A percentile compares a stretch with the other conserved stretches of the same genome.
phyloP scores from a whole-genome alignment of 2,888 invertebrate species.

The Phymatocera aterrima region DNA sequence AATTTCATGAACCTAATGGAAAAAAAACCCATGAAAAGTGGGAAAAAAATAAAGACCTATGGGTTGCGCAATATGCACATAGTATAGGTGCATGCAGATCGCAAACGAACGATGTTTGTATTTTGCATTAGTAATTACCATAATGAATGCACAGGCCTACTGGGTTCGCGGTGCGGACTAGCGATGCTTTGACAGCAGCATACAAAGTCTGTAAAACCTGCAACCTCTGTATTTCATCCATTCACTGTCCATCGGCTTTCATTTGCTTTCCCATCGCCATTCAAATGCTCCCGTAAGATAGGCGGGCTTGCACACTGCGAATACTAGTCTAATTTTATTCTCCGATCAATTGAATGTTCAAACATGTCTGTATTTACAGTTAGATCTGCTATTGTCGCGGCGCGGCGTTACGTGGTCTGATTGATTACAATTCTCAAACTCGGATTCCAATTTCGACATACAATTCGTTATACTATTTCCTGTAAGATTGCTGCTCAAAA shows the following conservation, averaged over 20 bases:
- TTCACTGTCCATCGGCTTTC: constrained; percentile 46
- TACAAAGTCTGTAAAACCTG: constrained; percentile 25
- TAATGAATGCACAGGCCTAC: constrained; percentile 59
- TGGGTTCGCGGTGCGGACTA: constrained; percentile 15
- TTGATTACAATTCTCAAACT: no score
- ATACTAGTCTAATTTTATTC: background rate
- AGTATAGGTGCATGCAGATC: background rate
- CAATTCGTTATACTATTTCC: no score
- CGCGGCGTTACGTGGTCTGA: no score
- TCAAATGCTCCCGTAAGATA: background rate
- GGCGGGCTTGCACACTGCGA: constrained; percentile 4
- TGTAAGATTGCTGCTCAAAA: no score
- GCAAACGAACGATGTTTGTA: constrained; percentile 33
- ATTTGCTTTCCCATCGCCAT: constrained; percentile 37
- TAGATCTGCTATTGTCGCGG: no score
- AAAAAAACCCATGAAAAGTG: background rate
- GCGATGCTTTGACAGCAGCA: constrained; percentile 24
- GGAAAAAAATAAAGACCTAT: background rate
- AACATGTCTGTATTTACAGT: background rate
- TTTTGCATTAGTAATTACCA: constrained; percentile 61
- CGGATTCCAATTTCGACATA: no score
- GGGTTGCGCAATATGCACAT: no score
- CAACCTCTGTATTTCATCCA: constrained; percentile 48
- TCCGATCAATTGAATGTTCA: background rate
- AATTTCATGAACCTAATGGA: no score